Percentiles rank a stretch among this genome's conserved stretches.
phyloP scores from a whole-genome alignment of 2,797 vertebrate species.

The Enteromius fasciolatus region DNA sequence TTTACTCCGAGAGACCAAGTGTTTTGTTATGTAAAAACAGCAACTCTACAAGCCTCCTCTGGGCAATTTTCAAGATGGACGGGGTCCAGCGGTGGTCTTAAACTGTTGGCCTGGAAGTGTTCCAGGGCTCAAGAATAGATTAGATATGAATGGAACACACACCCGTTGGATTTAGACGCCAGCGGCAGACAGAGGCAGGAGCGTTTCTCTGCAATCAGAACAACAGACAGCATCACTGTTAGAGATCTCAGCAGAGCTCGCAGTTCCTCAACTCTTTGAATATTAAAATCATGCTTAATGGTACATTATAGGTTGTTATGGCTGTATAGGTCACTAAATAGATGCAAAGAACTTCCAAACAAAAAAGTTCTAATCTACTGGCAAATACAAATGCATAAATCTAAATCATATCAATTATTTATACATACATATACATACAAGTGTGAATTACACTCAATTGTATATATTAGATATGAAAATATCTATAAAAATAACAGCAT shows the following conservation, averaged over 20 bases:
- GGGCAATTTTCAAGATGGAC: constrained; percentile 64
- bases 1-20: constrained; percentile 38
- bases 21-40: constrained; percentile 44
- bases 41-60: constrained; percentile 40
- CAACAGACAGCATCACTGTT: constrained; percentile 44
- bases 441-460: background rate
- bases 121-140: constrained; percentile 57
- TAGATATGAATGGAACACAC: constrained; percentile 56
- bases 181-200: constrained; percentile 82
- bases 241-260: constrained; percentile 39
- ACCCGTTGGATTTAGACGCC: constrained; percentile 76
- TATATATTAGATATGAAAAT: background rate
- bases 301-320: background rate
- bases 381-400: background rate
- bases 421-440: too few species aligned
- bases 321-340: background rate
- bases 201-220: constrained; percentile 77
- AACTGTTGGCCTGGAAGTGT: constrained; percentile 53
- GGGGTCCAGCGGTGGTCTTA: constrained; percentile 55
- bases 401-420: background rate
- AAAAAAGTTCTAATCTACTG: background rate
- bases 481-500: background rate
- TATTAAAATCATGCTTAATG: constrained; percentile 6
- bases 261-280: background rate
- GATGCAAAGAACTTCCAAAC: background rate